phyloP scores from a whole-genome alignment of 92 coral and sea anemone species.

The Bergia sp. region DNA sequence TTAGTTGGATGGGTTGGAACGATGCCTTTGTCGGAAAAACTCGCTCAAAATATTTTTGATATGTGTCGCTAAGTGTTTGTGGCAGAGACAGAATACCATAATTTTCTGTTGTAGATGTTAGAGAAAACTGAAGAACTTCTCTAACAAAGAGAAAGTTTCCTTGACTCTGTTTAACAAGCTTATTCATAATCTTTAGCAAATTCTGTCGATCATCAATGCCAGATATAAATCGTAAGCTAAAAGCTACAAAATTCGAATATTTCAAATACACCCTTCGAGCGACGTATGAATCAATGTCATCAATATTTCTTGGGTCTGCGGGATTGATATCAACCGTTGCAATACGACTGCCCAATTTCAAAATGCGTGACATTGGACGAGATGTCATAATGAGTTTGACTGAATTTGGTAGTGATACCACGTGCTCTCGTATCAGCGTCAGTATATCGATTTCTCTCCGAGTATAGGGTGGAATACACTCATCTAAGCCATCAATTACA shows the following conservation, averaged over 20 bases:
- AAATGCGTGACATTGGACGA: conserved; percentile 38
- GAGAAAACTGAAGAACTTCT: conserved; percentile 25
- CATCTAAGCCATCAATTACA: conserved; percentile 55
- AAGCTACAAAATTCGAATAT: conserved; percentile 13
- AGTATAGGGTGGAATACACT: conserved; percentile 40
- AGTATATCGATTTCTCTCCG: conserved; percentile 22
- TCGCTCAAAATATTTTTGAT: conserved; percentile 34
- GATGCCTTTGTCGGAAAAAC: conserved; percentile 2
- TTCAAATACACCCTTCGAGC: conserved; percentile 21
- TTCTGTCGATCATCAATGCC: conserved; percentile 22
- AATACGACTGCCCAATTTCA: conserved; percentile 13
- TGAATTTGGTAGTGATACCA: conserved; percentile 36
- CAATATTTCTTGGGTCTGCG: conserved; percentile 42
- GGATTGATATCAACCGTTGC: conserved; percentile 30
- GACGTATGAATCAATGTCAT: conserved; percentile 52
- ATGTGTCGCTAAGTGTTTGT: conserved; percentile 46
- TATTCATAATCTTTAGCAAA: conserved; percentile 16
- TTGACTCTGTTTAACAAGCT: conserved; percentile 36
- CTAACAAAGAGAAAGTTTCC: conserved; percentile 59
- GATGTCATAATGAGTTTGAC: conserved; percentile 49
- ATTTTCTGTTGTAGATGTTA: background rate
- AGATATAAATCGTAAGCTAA: conserved; percentile 4
- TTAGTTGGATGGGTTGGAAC: conserved; percentile 7
- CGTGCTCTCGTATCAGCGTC: conserved; percentile 27
- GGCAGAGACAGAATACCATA: conserved; percentile 35